phyloP scores from a whole-genome alignment of 2,888 invertebrate species.

The Mesorhabditis spiculigera region DNA sequence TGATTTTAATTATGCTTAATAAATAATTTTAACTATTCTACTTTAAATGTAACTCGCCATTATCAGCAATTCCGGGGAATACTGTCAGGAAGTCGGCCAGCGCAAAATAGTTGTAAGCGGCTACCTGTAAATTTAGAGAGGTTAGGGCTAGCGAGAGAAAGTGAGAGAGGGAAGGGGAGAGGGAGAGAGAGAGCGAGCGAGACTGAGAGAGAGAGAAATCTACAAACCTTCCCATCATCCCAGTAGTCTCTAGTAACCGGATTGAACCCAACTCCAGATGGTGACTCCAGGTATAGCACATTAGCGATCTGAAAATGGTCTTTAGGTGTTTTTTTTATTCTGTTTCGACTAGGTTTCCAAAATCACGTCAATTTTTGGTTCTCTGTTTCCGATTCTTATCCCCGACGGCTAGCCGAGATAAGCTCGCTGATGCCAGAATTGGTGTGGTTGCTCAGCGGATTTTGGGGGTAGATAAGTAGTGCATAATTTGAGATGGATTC shows the following conservation, averaged over 20 bases:
- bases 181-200: too few relatives aligned
- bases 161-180: not conserved
- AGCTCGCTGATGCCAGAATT: too few relatives aligned
- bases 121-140: constrained; percentile 7
- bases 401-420: too few relatives aligned
- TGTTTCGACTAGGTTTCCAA: not conserved
- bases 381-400: too few relatives aligned
- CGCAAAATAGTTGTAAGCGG: constrained; percentile 61
- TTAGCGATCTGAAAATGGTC: constrained; percentile 59
- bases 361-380: constrained; percentile 8
- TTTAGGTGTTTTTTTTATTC: too few relatives aligned
- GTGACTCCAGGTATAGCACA: constrained; percentile 63
- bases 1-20: too few relatives aligned
- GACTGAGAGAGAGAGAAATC: too few relatives aligned
- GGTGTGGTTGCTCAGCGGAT: too few relatives aligned
- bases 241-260: not conserved
- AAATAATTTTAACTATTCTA: constrained; percentile 50
- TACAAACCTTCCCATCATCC: not conserved
- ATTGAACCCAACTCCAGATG: constrained; percentile 63
- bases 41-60: not conserved
- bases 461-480: too few relatives aligned
- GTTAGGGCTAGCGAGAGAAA: not conserved
- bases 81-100: constrained; percentile 60
- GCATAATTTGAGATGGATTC: too few relatives aligned
- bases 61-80: constrained; percentile 26